phyloP scores from a whole-genome alignment of 2,113 vertebrate genomes.

The Oncorhynchus kisutch region DNA sequence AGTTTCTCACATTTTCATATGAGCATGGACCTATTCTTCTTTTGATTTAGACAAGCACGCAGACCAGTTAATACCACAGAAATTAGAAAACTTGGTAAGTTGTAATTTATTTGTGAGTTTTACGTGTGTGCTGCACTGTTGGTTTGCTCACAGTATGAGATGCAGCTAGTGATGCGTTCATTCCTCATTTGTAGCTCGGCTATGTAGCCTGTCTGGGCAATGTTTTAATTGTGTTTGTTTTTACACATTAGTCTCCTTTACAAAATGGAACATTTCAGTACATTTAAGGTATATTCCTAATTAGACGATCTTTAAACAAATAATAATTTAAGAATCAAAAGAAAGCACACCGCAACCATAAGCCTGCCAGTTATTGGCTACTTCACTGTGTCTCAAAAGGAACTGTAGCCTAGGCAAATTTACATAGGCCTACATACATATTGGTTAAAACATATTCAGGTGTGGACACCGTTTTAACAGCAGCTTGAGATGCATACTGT shows the following conservation, averaged over 20 bases:
- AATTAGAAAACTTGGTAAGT: slow-evolving; percentile 62
- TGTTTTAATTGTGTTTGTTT: no score
- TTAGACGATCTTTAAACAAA: no score
- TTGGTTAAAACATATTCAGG: not conserved
- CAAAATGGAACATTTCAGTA: no score
- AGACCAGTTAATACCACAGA: slow-evolving; percentile 8
- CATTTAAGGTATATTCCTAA: no score
- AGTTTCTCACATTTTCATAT: slow-evolving; percentile 76
- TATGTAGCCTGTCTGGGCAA: not conserved
- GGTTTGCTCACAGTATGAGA: not conserved
- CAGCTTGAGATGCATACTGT: not conserved
- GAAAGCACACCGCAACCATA: no score
- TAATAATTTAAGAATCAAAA: no score
- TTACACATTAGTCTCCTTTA: no score
- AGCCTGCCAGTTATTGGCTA: no score
- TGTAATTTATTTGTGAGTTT: not conserved
- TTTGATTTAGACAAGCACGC: slow-evolving; percentile 57
- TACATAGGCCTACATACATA: not conserved
- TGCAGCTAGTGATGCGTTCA: not conserved
- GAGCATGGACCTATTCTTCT: slow-evolving; percentile 68
- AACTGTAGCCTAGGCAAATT: no score
- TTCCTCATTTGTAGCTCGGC: not conserved
- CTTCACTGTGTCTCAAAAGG: no score
- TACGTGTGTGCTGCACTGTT: slow-evolving; percentile 7
- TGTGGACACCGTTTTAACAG: not conserved